Conservation (phyloP, 1,140 invertebrate genomes). For the Helicoverpa zea region DNA sequence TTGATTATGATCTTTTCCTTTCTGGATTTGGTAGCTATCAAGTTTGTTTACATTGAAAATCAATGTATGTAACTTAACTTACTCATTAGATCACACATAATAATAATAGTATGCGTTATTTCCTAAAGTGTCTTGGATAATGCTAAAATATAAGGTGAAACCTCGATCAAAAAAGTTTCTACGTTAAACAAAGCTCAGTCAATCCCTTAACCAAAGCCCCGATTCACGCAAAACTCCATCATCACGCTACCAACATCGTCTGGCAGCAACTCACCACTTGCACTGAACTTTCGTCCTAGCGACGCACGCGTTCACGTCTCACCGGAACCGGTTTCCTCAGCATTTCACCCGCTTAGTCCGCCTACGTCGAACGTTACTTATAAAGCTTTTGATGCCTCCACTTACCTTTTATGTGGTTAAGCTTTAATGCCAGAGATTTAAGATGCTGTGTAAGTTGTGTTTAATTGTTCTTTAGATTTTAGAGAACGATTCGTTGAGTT, state of each 20-base stretch:
- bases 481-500: background rate
- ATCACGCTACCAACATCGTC: conserved; percentile 22
- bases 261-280: conserved; percentile 29
- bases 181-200: no score
- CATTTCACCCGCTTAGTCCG: conserved; percentile 44
- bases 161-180: no score
- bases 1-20: background rate
- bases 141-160: no score
- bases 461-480: conserved; percentile 13
- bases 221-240: conserved; percentile 3
- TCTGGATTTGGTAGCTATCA: background rate
- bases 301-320: conserved; percentile 31
- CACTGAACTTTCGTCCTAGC: conserved; percentile 46
- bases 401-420: conserved; percentile 30
- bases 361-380: conserved; percentile 37
- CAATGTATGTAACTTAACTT: no score
- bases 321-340: conserved; percentile 33
- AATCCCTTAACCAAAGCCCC: background rate
- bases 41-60: background rate
- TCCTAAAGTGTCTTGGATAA: no score
- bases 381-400: conserved; percentile 41
- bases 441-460: conserved; percentile 1
- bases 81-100: no score
- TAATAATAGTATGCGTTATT: no score
- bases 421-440: conserved; percentile 20